Evolutionary conservation across 2,888 invertebrate genomes (phyloP).

Genomic region (Lasioglossum vierecki): DNA sequence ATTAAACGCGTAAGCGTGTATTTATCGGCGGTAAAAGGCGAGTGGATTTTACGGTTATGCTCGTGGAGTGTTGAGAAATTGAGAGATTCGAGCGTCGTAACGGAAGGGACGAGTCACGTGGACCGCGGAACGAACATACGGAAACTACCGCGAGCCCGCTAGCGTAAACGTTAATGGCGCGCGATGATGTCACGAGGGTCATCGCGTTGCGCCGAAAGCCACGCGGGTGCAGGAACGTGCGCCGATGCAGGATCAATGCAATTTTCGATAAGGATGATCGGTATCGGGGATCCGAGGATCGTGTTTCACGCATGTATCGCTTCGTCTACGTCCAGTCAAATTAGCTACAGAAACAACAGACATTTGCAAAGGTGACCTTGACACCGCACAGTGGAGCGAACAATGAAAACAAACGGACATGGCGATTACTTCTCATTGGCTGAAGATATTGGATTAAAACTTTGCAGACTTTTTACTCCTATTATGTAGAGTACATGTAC

Average conservation of each 20-base stretch:
- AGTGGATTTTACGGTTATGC: constrained; percentile 12
- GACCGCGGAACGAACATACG: constrained; percentile 50
- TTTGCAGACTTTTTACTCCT: too few species aligned
- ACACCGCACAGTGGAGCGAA: too few species aligned
- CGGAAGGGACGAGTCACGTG: constrained; percentile 59
- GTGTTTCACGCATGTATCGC: too few species aligned
- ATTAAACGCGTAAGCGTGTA: constrained; percentile 24
- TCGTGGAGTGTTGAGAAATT: constrained; percentile 34
- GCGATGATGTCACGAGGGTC: constrained; percentile 43
- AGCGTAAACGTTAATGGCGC: constrained; percentile 61
- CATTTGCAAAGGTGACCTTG: not conserved
- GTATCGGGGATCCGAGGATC: not conserved
- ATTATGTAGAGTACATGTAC: too few species aligned
- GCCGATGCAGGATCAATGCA: constrained; percentile 8
- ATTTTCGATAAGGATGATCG: not conserved
- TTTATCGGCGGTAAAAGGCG: constrained; percentile 24
- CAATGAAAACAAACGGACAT: too few species aligned
- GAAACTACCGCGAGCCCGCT: not conserved
- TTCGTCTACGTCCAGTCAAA: not conserved
- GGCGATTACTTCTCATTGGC: too few species aligned
- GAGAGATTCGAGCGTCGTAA: constrained; percentile 57
- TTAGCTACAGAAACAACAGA: not conserved
- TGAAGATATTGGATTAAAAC: too few species aligned
- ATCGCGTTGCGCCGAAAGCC: constrained; percentile 40
- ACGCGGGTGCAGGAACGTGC: not conserved